Percentiles rank a stretch among this genome's conserved stretches.
Conservation (phyloP, 2,888 invertebrate genomes). For the Ophion ventricosus region DNA sequence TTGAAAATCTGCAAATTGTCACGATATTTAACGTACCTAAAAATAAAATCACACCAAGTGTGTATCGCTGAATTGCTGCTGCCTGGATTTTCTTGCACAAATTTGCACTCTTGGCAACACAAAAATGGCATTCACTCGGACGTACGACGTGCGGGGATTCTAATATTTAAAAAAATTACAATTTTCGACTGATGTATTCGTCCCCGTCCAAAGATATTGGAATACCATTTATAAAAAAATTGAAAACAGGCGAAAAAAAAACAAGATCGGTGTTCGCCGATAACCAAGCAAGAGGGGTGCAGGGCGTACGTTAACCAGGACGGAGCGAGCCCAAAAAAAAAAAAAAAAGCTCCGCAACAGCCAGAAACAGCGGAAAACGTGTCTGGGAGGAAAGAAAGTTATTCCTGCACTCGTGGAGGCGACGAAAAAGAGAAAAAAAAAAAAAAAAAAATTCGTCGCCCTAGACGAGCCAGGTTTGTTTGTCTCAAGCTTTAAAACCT, state of each 20-base stretch:
- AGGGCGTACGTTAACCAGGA: constrained; percentile 64
- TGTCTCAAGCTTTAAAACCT: constrained; percentile 38
- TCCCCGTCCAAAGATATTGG: constrained; percentile 12
- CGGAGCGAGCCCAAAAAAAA: constrained; percentile 52
- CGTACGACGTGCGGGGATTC: constrained; percentile 33
- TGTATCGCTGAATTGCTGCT: constrained; percentile 36
- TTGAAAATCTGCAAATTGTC: too few relatives aligned
- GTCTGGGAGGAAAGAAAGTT: constrained; percentile 31
- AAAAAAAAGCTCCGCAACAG: constrained; percentile 44
- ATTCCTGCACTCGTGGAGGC: constrained; percentile 28
- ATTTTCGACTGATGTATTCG: background rate
- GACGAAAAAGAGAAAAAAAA: constrained; percentile 10
- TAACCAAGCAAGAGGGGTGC: constrained; percentile 59
- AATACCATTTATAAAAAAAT: background rate
- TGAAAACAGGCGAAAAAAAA: constrained; percentile 8
- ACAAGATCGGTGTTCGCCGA: constrained; percentile 16
- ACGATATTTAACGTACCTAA: too few relatives aligned
- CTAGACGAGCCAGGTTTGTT: constrained; percentile 35
- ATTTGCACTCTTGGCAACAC: constrained; percentile 26
- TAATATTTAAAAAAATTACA: too few relatives aligned
- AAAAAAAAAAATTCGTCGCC: constrained; percentile 8
- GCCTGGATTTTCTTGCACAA: constrained; percentile 46
- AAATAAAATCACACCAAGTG: background rate
- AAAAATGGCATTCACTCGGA: constrained; percentile 34
- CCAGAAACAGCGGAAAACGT: constrained; percentile 52